Evolutionary conservation across 1,140 invertebrate species (phyloP).

Genomic region (Trichonephila inaurata): DNA sequence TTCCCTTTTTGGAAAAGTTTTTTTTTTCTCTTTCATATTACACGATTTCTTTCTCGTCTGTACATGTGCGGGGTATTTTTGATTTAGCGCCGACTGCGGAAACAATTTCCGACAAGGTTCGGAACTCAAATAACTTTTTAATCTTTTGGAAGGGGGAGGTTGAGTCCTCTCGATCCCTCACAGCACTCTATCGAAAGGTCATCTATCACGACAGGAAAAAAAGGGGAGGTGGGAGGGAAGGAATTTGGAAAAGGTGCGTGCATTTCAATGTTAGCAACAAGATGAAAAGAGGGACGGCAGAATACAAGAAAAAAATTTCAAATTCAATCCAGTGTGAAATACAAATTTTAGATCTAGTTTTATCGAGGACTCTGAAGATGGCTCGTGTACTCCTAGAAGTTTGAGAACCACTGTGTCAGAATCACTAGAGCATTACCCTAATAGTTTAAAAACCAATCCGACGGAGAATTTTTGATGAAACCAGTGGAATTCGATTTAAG

Average conservation of each 20-base stretch:
- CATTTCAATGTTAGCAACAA: background rate
- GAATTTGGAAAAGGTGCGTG: background rate
- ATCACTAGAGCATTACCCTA: too few relatives aligned
- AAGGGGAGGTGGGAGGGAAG: background rate
- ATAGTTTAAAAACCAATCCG: too few relatives aligned
- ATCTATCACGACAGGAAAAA: slow-evolving; percentile 7
- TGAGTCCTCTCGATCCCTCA: slow-evolving; percentile 7
- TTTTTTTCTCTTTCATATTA: background rate
- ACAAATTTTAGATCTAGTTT: too few relatives aligned
- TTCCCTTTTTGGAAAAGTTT: background rate
- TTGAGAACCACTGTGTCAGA: too few relatives aligned
- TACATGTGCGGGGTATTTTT: background rate
- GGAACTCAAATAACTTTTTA: slow-evolving; percentile 62
- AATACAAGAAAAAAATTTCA: too few relatives aligned
- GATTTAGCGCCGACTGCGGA: slow-evolving; percentile 25
- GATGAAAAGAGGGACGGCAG: background rate
- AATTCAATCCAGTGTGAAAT: too few relatives aligned
- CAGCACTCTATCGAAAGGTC: slow-evolving; percentile 45
- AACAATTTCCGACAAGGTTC: slow-evolving; percentile 38
- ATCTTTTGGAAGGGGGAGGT: slow-evolving; percentile 15
- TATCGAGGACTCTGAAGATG: too few relatives aligned
- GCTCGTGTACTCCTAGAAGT: too few relatives aligned
- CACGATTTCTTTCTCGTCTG: slow-evolving; percentile 35
- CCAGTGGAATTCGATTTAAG: too few relatives aligned
- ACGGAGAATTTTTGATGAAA: too few relatives aligned